Base-by-base conservation (phyloP, 2,888 invertebrate species). In the Campoplex nolae region DNA sequence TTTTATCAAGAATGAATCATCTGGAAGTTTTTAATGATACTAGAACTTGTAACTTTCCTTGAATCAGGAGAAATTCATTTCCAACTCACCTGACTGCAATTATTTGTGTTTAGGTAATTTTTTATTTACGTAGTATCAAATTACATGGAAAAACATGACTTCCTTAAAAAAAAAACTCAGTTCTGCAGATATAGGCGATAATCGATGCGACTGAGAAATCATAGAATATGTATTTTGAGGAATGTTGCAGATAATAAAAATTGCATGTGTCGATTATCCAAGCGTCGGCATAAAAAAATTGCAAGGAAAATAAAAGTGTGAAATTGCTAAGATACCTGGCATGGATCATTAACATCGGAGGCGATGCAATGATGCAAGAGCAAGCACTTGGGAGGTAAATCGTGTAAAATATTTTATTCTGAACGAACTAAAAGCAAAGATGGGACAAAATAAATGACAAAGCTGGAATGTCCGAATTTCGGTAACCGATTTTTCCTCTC, bases 351-450 rank as follows among this genome's bases (percentile, higher is more conserved):
- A 58, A 62, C 62, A 62, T 62, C 32, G 28, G 32, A 62, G 16
- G 62, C 32, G 32, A 62, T 62, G 62, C 16, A 62, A 62, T 62
- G 62, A 62, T 62, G 62, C 62, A 62, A 62, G 62, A 62, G 62
- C 32, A 32, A 62, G 62, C 62, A 62, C 62, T 32, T 32, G 62
- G 32, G 62, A 32, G 23, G 23, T 23, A 62, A 62, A 62, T 16
- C 28, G 62, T 62, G 32, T 28, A 16, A 32, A 32, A 28, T 7
- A 16, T 16, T 23, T 23, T 32, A 3, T 32, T 13, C 32, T 62
- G 13, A 16, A 32, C 16, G 7, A 62, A 32, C 16, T 16, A 32
- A 62, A 62, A 32, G 6, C 62, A 32, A 62, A 62, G 62, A 62
- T 11, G 3, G 4, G 7, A 62, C 16, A 38, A 18, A 67, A 54